Evolutionary conservation across 1,140 invertebrate genomes (phyloP), one percentile per base, ranked within the genome.

Genomic region (Drosophila aff.): DNA sequence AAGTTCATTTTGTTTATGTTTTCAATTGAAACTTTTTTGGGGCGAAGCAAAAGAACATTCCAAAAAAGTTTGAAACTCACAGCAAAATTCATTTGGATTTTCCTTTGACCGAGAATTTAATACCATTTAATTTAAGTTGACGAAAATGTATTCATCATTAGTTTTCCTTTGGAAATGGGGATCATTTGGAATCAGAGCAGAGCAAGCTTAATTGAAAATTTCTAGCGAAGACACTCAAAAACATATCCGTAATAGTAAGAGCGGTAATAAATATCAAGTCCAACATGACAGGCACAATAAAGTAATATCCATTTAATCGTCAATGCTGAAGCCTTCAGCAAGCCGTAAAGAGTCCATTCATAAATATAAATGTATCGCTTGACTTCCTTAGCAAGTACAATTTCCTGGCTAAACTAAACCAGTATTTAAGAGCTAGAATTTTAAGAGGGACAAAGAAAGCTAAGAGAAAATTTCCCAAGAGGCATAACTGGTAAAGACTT

Each of bases 381-480:
- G 21, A 62, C 31, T 55, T 21, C n/a, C 5, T 23, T 18, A 28
- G 23, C 13, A 18, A 44, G 28, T 5, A 23, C 52, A 58, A 81
- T 61, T 67, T 76, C 73, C 78, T 47, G 26, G 4, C 4, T 18
- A 26, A 15, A 4, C 6, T 59, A 31, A 63, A 50, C 69, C 69
- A 67, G 62, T 83, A 76, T 79, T 83, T 83, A 83, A 83, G 81
- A 82, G 81, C n/a, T 0, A 0, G 7, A 31, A 6, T 18, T n/a
- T 36, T 4, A 11, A 28, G 38, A 15, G 16, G 50, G 33, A 53
- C 15, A 33, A 18, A 13, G 33, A 0, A 2, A 1, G 23, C 28
- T 16, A 63, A 60, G 55, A 52, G 23, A 59, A 52, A 44, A 47
- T 57, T 31, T 23, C 49, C 41, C 8, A 3, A 0, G 16, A 38